phyloP scores from a whole-genome alignment of 2,888 invertebrate genomes.

The Protula sp. region DNA sequence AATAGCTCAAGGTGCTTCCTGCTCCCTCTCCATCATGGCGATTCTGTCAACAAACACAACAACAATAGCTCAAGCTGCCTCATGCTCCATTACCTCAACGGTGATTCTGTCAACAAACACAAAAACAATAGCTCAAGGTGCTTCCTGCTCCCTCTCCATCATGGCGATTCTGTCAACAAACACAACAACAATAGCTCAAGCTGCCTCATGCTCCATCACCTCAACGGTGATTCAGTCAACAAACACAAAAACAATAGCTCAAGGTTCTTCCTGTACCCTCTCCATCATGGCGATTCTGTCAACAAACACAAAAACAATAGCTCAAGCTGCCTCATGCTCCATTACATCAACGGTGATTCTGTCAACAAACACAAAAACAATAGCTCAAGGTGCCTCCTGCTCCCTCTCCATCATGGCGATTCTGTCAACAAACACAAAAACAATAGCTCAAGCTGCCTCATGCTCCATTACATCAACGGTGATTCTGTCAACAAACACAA shows the following conservation, averaged over 20 bases:
- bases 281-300: conserved; percentile 42
- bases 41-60: conserved; percentile 27
- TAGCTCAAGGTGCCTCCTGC: neutral
- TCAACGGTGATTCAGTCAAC: conserved; percentile 38
- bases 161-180: conserved; percentile 35
- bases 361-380: neutral
- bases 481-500: conserved; percentile 27
- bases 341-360: conserved; percentile 43
- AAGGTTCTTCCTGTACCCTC: conserved; percentile 12
- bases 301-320: neutral
- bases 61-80: neutral
- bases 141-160: conserved; percentile 36
- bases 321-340: neutral
- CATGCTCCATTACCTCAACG: conserved; percentile 30
- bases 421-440: conserved; percentile 19
- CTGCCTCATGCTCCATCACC: conserved; percentile 20
- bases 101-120: conserved; percentile 32
- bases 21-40: conserved; percentile 41
- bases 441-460: neutral
- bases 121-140: neutral
- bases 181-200: neutral
- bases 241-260: neutral
- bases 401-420: conserved; percentile 39
- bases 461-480: conserved; percentile 35
- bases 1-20: neutral